A percentile compares a stretch with the other conserved stretches of the same genome.
phyloP scores from a whole-genome alignment of 2,888 invertebrate species.

The Cremastobaeus sp. region DNA sequence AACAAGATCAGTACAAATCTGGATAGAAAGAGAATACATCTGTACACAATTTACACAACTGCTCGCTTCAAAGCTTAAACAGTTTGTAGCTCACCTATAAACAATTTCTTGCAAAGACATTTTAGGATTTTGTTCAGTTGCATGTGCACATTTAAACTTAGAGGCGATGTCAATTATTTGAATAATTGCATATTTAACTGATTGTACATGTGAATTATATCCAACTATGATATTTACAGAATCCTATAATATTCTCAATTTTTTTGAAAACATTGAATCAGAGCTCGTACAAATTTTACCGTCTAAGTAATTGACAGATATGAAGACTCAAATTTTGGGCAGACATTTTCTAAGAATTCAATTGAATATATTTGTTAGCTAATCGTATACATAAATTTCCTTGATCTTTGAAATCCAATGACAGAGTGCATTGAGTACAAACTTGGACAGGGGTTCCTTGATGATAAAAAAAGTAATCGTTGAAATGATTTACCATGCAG shows the following conservation, averaged over 20 bases:
- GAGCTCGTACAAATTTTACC: too few species aligned
- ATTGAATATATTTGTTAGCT: too few species aligned
- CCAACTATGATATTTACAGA: not conserved
- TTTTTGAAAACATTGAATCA: not conserved
- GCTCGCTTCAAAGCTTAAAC: conserved; percentile 35
- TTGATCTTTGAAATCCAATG: too few species aligned
- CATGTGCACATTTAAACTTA: conserved; percentile 26
- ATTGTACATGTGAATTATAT: too few species aligned
- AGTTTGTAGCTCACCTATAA: conserved; percentile 22
- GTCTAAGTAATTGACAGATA: too few species aligned
- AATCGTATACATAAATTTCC: too few species aligned
- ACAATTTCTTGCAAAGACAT: not conserved
- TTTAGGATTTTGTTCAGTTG: conserved; percentile 11
- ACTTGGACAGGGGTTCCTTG: conserved; percentile 48
- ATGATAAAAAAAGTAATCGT: conserved; percentile 13
- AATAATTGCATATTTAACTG: not conserved
- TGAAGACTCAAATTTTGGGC: too few species aligned
- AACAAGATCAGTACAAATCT: not conserved
- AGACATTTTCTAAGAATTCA: too few species aligned
- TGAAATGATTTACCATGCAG: conserved; percentile 12
- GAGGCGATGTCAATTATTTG: not conserved
- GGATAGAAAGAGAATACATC: not conserved
- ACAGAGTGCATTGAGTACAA: conserved; percentile 25
- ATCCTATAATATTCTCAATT: too few species aligned
- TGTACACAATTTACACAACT: conserved; percentile 24